Conservation (phyloP, 2,797 vertebrate genomes). For the Smutsia temminckii region DNA sequence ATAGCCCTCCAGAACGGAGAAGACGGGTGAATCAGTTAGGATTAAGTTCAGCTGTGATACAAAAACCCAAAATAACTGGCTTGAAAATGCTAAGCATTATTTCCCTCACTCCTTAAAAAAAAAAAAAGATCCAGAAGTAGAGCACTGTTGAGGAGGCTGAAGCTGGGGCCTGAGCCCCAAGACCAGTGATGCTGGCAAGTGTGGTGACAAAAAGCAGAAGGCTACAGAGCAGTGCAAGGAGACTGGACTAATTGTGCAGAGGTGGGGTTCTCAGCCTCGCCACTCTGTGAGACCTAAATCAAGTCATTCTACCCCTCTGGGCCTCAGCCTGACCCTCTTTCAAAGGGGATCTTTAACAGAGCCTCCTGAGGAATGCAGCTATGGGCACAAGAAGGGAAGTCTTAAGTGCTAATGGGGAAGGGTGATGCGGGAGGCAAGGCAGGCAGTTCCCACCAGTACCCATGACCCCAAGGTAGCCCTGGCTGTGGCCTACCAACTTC, state of each 20-base stretch:
- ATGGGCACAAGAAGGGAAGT: neutral
- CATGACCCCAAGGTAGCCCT: neutral
- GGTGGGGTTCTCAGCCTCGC: neutral
- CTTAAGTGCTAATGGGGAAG: neutral
- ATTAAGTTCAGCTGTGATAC: neutral
- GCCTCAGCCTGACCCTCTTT: neutral
- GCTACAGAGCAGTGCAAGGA: neutral
- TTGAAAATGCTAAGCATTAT: neutral
- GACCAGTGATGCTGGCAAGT: too few species aligned
- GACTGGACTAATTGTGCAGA: neutral
- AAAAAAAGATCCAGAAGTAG: neutral
- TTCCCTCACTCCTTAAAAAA: neutral
- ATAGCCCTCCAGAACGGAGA: neutral
- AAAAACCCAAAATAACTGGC: neutral
- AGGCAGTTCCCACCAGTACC: slow-evolving; percentile 13
- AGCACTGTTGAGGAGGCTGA: too few species aligned
- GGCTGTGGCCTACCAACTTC: neutral
- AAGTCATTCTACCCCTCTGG: neutral
- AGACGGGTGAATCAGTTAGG: neutral
- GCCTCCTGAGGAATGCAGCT: neutral
- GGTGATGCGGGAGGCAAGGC: neutral
- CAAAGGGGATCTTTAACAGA: neutral
- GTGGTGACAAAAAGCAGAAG: neutral
- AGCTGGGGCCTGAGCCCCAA: too few species aligned
- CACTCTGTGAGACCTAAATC: slow-evolving; percentile 19